A percentile compares a stretch with the other conserved stretches of the same genome.
These are phyloP conservation scores for Isaurus tuberculatus DNA, from an alignment of 92 coral and sea anemone species.

Conservation along the genomic window DNA sequence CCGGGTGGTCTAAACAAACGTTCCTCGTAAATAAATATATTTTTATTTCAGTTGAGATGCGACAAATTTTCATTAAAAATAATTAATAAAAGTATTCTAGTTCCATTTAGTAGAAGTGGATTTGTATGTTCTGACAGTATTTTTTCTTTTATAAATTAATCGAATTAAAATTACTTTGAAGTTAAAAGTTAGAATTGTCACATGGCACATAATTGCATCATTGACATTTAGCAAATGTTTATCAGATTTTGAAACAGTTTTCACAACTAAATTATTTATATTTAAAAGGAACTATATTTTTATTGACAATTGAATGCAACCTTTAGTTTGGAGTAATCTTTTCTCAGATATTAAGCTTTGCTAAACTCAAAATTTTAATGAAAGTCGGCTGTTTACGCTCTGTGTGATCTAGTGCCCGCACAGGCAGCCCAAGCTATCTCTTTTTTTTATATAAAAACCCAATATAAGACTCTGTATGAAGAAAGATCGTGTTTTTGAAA, in stretches of 20 bases:
- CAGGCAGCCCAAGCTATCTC: neutral
- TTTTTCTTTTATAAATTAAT: conserved; percentile 28
- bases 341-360: neutral
- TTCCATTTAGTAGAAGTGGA: conserved; percentile 39
- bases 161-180: conserved; percentile 25
- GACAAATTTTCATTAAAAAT: conserved; percentile 38
- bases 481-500: conserved; percentile 22
- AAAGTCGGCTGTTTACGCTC: neutral
- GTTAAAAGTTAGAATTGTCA: conserved; percentile 37
- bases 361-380: neutral
- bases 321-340: conserved; percentile 24
- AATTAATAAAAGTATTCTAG: conserved; percentile 33
- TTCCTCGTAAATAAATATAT: conserved; percentile 27
- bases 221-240: conserved; percentile 29
- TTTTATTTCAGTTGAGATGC: conserved; percentile 8
- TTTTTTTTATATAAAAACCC: neutral
- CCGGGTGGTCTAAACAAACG: conserved; percentile 28
- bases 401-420: neutral
- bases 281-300: conserved; percentile 31
- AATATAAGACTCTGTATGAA: conserved; percentile 12
- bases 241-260: conserved; percentile 33
- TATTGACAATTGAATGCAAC: conserved; percentile 33
- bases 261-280: conserved; percentile 35
- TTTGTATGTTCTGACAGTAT: conserved; percentile 31
- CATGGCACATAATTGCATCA: conserved; percentile 42